Evolutionary conservation across 2,797 vertebrate genomes (phyloP), one percentile per base, ranked within the genome.

Genomic region (Tragopan temminckii): DNA sequence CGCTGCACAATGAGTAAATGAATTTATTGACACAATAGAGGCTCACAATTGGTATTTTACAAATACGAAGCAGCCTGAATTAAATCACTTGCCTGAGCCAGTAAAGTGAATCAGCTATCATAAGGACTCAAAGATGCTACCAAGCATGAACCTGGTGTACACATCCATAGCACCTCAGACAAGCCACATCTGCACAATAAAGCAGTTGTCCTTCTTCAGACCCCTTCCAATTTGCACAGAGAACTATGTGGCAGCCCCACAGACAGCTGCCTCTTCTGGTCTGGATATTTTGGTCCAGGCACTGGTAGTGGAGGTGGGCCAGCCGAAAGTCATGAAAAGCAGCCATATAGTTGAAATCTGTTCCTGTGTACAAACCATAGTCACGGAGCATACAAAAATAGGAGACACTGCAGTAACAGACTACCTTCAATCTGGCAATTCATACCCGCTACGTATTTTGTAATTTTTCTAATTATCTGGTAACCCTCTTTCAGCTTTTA

Each of bases 391-490:
- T 75, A 80, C 66, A 45, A 20, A 45, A 35, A 77, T 1, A 24
- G 63, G 23, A 59, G 53, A 66, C 58, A 52, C 6, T 42, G 42
- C 20, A 74, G 23, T 4, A 80, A 87, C 33, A 93, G 19, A 31
- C 52, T 50, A 11, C 67, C 57, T 91, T 50, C 59, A 55, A 61
- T 18, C n/a, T 46, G 40, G 52, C 52, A 46, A 57, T 36, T 86
- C n/a, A 7, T 29, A 70, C 53, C 43, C 42, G 61, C 57, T 18
- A 91, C 80, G n/a, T 31, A 42, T 83, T 89, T 52, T 68, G 42
- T 31, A 80, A 90, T 87, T 90, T 93, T 70, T 59, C 4, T 50
- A 48, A 89, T 76, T 85, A 86, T 36, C 74, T 78, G 31, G 69
- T 40, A 93, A 85, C 27, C 38, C 89, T 46, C 43, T 85, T 77